Percentiles rank a stretch among this genome's conserved stretches.
Conservation (phyloP, 2,888 invertebrate species). For the Monoplex corrugatus region DNA sequence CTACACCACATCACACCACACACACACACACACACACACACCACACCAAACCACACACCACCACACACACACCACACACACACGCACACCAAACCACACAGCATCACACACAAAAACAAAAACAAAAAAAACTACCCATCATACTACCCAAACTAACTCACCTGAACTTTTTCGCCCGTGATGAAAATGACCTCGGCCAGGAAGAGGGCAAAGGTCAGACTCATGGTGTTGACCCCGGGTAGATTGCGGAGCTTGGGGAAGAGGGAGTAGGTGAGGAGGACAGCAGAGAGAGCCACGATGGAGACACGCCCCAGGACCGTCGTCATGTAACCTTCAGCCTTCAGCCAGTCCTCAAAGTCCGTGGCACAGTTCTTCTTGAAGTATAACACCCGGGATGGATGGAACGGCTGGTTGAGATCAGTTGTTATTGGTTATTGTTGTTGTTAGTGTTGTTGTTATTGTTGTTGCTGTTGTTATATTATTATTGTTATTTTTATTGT, state of each 20-base stretch:
- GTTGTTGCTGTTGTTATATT: background rate
- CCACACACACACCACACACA: background rate
- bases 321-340: constrained; percentile 70
- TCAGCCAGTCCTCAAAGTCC: constrained; percentile 58
- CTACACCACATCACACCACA: too few relatives aligned
- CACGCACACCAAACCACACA: background rate
- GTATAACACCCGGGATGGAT: background rate
- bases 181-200: constrained; percentile 74
- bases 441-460: background rate
- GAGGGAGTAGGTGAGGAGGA: constrained; percentile 77
- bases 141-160: too few relatives aligned
- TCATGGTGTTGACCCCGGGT: constrained; percentile 81
- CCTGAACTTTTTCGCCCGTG: constrained; percentile 44
- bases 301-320: constrained; percentile 74
- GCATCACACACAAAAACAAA: background rate
- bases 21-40: too few relatives aligned
- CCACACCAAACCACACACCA: too few relatives aligned
- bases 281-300: constrained; percentile 73
- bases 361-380: constrained; percentile 59
- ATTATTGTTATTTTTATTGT: background rate
- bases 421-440: background rate
- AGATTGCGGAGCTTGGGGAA: constrained; percentile 79
- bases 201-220: constrained; percentile 77
- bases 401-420: background rate
- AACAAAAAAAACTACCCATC: background rate